Percentiles rank a stretch among this genome's conserved stretches.
Conservation (phyloP, 2,888 invertebrate species). For the Apotomis capreana region DNA sequence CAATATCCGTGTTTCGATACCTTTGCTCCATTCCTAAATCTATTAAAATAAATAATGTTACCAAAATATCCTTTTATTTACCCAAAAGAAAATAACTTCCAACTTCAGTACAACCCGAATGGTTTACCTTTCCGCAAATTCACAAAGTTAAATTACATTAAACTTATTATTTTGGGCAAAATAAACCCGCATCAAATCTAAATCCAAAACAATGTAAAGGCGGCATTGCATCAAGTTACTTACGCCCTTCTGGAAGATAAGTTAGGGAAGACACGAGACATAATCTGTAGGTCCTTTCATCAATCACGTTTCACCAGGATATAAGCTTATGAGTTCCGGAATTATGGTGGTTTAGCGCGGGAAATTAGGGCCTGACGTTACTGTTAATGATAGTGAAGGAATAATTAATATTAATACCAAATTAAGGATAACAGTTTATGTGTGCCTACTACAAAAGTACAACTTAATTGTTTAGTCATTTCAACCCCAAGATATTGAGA, state of each 20-base stretch:
- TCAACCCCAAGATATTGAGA: too few species aligned
- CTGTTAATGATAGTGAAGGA: constrained; percentile 10
- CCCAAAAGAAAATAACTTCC: constrained; percentile 2
- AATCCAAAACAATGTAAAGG: neutral
- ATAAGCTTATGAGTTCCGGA: constrained; percentile 10
- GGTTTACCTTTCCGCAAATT: constrained; percentile 11
- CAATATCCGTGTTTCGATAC: neutral
- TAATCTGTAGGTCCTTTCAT: constrained; percentile 17
- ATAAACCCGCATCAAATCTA: neutral
- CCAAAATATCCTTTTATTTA: constrained; percentile 12
- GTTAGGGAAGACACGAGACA: neutral
- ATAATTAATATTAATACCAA: neutral
- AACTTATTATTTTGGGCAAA: neutral
- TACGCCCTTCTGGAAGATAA: neutral
- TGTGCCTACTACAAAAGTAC: too few species aligned
- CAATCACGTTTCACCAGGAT: constrained; percentile 18
- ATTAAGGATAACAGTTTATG: neutral
- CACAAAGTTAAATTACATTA: constrained; percentile 12
- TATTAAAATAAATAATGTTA: neutral
- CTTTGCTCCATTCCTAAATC: neutral
- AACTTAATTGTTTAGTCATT: too few species aligned
- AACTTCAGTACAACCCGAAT: constrained; percentile 1
- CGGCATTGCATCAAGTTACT: neutral
- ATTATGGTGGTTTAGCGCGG: constrained; percentile 1
- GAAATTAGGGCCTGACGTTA: constrained; percentile 3